phyloP scores from a whole-genome alignment of 2,797 vertebrate genomes.

The Chelon auratus region DNA sequence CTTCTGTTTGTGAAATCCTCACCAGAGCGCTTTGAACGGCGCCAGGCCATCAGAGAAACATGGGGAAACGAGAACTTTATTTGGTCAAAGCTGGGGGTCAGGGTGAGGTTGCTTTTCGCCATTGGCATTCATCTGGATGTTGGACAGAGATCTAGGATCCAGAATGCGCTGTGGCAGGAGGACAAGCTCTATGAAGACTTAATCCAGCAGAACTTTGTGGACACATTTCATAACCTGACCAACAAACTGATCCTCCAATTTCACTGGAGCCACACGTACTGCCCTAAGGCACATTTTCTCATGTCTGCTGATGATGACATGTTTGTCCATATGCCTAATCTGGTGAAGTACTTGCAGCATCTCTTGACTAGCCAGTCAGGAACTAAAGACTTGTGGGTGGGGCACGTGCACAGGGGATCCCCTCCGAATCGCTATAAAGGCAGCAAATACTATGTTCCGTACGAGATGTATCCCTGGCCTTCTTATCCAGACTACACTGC shows the following conservation, averaged over 20 bases:
- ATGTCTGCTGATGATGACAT: constrained; percentile 96
- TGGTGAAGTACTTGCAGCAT: constrained; percentile 88
- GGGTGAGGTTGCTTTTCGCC: constrained; percentile 89
- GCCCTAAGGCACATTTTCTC: constrained; percentile 90
- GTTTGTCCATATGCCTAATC: constrained; percentile 94
- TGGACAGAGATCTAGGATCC: constrained; percentile 57
- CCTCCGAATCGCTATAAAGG: constrained; percentile 88
- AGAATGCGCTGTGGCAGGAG: constrained; percentile 84
- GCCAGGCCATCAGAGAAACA: constrained; percentile 89
- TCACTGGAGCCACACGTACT: constrained; percentile 90
- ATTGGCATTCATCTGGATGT: constrained; percentile 81
- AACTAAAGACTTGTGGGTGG: constrained; percentile 90
- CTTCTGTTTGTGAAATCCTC: constrained; percentile 93
- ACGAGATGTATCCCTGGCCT: constrained; percentile 92
- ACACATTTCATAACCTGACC: constrained; percentile 96
- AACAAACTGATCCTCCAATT: constrained; percentile 93
- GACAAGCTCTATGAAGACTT: constrained; percentile 84
- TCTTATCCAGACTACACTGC: constrained; percentile 96
- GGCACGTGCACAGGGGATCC: constrained; percentile 90
- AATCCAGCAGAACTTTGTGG: constrained; percentile 92
- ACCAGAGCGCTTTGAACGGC: constrained; percentile 86
- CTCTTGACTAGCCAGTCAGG: constrained; percentile 70
- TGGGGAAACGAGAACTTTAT: constrained; percentile 92
- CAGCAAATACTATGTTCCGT: constrained; percentile 93
- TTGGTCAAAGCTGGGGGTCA: constrained; percentile 79